Percentiles rank a stretch among this genome's conserved stretches.
phyloP scores from a whole-genome alignment of 2,888 invertebrate genomes.

The Stictocephala bisonia region DNA sequence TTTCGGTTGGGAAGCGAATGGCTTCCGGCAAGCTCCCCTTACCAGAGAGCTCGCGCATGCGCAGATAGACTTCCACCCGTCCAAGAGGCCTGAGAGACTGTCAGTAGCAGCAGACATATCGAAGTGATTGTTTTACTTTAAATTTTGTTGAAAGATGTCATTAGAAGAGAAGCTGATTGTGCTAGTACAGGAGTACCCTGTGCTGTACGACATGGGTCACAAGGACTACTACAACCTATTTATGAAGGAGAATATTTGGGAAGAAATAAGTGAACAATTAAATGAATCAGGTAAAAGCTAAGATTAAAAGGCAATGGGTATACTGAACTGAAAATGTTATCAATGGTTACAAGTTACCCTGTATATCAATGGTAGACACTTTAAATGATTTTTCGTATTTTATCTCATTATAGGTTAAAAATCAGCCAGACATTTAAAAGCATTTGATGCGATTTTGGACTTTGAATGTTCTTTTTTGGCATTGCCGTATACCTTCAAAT shows the following conservation, averaged over 20 bases:
- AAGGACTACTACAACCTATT: neutral
- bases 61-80: neutral
- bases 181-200: neutral
- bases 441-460: neutral
- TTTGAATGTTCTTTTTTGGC: too few species aligned
- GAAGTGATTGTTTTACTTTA: neutral
- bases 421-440: neutral
- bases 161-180: neutral
- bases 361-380: too few species aligned
- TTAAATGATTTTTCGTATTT: too few species aligned
- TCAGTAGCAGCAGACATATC: too few species aligned
- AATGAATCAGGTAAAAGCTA: neutral
- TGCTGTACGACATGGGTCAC: neutral
- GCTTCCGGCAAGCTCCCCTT: neutral
- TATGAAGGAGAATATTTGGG: neutral
- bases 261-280: neutral
- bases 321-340: too few species aligned
- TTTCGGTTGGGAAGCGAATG: constrained; percentile 14
- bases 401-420: too few species aligned
- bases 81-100: neutral
- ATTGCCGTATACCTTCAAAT: too few species aligned
- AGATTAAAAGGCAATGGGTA: neutral
- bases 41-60: constrained; percentile 5
- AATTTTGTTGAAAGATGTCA: neutral
- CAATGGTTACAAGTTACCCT: too few species aligned